These are phyloP conservation scores for Halyomorpha halys DNA, from an alignment of 1,140 invertebrate genomes.

Conservation along the genomic window DNA sequence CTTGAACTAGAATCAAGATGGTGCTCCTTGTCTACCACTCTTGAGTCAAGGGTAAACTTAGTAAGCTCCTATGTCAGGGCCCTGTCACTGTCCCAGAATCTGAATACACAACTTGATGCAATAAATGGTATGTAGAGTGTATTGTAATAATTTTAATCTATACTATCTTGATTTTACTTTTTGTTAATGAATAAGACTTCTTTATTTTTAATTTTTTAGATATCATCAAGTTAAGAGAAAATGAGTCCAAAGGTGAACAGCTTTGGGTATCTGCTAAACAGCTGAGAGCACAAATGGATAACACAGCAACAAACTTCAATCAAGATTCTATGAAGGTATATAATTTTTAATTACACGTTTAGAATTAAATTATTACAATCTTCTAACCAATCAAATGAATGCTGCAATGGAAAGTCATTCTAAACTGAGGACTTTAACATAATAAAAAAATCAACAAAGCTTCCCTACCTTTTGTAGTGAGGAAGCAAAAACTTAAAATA, in stretches of 20 bases:
- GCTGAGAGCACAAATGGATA: slow-evolving; percentile 47
- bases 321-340: slow-evolving; percentile 49
- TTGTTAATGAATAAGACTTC: no score
- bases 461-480: no score
- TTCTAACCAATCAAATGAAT: no score
- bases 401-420: no score
- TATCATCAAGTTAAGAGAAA: slow-evolving; percentile 22
- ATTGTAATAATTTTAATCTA: not conserved
- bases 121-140: not conserved
- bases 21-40: not conserved
- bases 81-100: slow-evolving; percentile 5
- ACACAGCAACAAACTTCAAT: slow-evolving; percentile 56
- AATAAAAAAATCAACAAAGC: no score
- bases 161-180: not conserved
- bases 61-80: slow-evolving; percentile 4
- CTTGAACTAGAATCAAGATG: slow-evolving; percentile 9
- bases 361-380: no score
- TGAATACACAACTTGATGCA: slow-evolving; percentile 4
- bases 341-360: no score
- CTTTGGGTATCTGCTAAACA: slow-evolving; percentile 51
- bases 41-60: slow-evolving; percentile 5
- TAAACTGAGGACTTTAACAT: no score
- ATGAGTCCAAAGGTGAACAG: slow-evolving; percentile 45
- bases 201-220: not conserved
- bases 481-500: no score